Evolutionary conservation across 2,888 invertebrate species (phyloP), one percentile per base, ranked within the genome.

Genomic region (Hypolimnas misippus): DNA sequence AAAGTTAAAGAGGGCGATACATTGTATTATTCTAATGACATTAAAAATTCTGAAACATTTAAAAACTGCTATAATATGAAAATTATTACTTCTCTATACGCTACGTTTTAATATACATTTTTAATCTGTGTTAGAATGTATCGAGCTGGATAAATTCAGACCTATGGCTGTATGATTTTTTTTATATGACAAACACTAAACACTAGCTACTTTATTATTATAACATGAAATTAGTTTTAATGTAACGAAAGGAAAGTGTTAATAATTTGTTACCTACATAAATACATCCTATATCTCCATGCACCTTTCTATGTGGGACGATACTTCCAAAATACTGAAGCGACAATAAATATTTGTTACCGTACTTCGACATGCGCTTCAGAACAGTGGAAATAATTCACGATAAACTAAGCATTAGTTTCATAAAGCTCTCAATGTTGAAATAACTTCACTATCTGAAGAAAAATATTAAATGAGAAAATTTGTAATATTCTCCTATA

Each of bases 361-460:
- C 52, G 19, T 33, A 16, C 52, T 14, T 57, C 21, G 52, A n/a
- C n/a, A n/a, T n/a, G 63, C 66, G 56, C 68, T 72, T 63, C 53
- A 54, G 46, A 59, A 35, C 42, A 38, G 56, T 63, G 49, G 52
- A 63, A 60, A 58, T 54, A 29, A 17, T 40, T 52, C 59, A 67
- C 61, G 6, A 40, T 7, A 14, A 40, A 57, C 57, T 60, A 67
- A 65, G 62, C 59, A 65, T 60, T 64, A 67, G 71, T 76, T 77
- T 73, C 68, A 80, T 82, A 85, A 84, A 85, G 79, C 83, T 84
- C 80, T 82, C 77, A 76, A 78, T 68, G 56, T 66, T 65, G 63
- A 76, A 76, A 52, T 44, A 52, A 77, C 72, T 75, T 74, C 77
- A 83, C 74, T 74, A 70, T 68, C 60, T 58, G 53, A 66, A 57